A percentile compares a stretch with the other conserved stretches of the same genome.
Evolutionary conservation across 2,888 invertebrate genomes (phyloP).

Genomic region (Drosophila hamatofila): DNA sequence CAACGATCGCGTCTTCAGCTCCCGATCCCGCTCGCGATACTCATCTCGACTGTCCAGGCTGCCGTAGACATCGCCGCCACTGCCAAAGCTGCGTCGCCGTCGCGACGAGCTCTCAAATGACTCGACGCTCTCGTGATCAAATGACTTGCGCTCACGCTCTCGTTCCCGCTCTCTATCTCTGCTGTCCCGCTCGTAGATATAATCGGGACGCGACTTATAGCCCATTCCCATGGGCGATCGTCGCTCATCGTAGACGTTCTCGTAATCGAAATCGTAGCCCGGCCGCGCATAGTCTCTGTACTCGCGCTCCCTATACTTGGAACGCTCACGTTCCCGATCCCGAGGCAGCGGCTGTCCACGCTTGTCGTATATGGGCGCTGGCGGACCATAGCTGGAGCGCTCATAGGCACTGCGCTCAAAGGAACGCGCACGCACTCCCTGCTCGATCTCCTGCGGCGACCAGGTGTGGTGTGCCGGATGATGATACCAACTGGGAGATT

Average conservation of each 20-base stretch:
- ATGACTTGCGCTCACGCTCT: slow-evolving; percentile 83
- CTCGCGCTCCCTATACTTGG: slow-evolving; percentile 79
- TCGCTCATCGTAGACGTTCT: slow-evolving; percentile 83
- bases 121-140: slow-evolving; percentile 85
- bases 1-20: slow-evolving; percentile 82
- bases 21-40: slow-evolving; percentile 84
- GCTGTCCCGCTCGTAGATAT: slow-evolving; percentile 81
- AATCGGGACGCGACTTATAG: slow-evolving; percentile 78
- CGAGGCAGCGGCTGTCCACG: slow-evolving; percentile 77
- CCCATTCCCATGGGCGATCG: slow-evolving; percentile 72
- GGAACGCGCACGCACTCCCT: slow-evolving; percentile 80
- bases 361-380: slow-evolving; percentile 85
- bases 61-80: slow-evolving; percentile 85
- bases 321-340: slow-evolving; percentile 63
- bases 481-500: slow-evolving; percentile 85
- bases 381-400: slow-evolving; percentile 85
- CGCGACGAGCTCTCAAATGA: slow-evolving; percentile 84
- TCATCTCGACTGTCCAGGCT: slow-evolving; percentile 85
- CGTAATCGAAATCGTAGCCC: slow-evolving; percentile 83
- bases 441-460: slow-evolving; percentile 85
- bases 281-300: slow-evolving; percentile 84
- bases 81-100: slow-evolving; percentile 84
- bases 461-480: slow-evolving; percentile 83
- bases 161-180: slow-evolving; percentile 51
- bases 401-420: slow-evolving; percentile 85